phyloP scores from a whole-genome alignment of 2,797 vertebrate genomes.

The Chelmon rostratus region DNA sequence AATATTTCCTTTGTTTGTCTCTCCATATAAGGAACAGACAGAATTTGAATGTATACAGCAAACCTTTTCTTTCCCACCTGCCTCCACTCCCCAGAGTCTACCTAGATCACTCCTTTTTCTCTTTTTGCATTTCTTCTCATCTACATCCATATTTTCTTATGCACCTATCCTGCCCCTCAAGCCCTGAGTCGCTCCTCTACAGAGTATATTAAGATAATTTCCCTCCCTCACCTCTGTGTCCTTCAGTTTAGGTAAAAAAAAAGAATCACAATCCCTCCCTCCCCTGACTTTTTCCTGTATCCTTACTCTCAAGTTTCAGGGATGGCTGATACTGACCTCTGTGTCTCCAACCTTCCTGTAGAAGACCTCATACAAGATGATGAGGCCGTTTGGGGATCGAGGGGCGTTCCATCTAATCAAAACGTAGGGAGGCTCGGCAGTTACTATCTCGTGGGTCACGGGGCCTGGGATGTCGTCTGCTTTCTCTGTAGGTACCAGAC shows the following conservation, averaged over 20 bases:
- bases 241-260: background rate
- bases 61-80: slow-evolving; percentile 25
- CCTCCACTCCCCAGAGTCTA: slow-evolving; percentile 12
- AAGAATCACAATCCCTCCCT: background rate
- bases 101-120: slow-evolving; percentile 20
- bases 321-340: slow-evolving; percentile 86
- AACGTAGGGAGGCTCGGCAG: slow-evolving; percentile 86
- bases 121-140: slow-evolving; percentile 8
- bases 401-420: slow-evolving; percentile 93
- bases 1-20: slow-evolving; percentile 49
- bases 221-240: background rate
- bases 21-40: slow-evolving; percentile 29
- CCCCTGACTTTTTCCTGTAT: background rate
- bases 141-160: background rate
- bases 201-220: background rate
- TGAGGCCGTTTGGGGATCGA: slow-evolving; percentile 92
- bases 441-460: slow-evolving; percentile 89
- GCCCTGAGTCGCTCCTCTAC: background rate
- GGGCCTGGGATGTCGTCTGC: slow-evolving; percentile 91
- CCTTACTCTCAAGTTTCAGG: background rate
- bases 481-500: slow-evolving; percentile 85
- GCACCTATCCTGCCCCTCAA: slow-evolving; percentile 4
- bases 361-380: slow-evolving; percentile 96
- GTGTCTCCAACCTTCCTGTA: slow-evolving; percentile 91
- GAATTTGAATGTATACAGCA: slow-evolving; percentile 21